Conservation (phyloP, 2,113 vertebrate genomes). For the Bos indicus region DNA sequence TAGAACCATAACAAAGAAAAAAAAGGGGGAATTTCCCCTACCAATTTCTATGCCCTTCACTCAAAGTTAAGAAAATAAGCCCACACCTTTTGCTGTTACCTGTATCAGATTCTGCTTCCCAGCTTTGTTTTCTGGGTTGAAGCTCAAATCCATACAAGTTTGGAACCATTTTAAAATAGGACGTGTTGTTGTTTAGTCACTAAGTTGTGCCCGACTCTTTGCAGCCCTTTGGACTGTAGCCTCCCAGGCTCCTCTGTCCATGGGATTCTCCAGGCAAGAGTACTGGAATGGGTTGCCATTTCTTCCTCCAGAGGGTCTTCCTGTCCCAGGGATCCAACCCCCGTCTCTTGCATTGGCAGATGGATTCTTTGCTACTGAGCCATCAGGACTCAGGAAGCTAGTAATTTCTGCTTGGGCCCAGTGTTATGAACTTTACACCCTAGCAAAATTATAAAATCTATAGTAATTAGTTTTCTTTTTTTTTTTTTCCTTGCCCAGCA, state of each 20-base stretch:
- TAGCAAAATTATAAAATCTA: neutral
- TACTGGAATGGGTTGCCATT: neutral
- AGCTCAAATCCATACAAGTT: neutral
- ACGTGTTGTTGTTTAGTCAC: neutral
- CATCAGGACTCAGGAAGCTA: neutral
- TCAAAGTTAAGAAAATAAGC: neutral
- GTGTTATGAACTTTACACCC: neutral
- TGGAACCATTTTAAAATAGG: neutral
- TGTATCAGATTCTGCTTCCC: neutral
- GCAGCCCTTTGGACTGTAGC: neutral
- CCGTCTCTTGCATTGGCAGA: neutral
- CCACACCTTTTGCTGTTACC: neutral
- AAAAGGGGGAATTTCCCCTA: neutral
- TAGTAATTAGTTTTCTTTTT: neutral
- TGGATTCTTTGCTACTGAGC: neutral
- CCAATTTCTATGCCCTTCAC: neutral
- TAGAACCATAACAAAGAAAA: neutral
- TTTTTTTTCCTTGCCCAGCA: neutral
- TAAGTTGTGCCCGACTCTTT: neutral
- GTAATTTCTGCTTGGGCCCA: neutral
- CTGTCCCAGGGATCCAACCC: neutral
- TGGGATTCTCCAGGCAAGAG: neutral
- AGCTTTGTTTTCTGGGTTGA: conserved; percentile 15
- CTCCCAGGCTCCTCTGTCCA: neutral
- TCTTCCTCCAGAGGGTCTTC: neutral